Percentiles rank a stretch among this genome's conserved stretches.
These are phyloP conservation scores for Labeo catla DNA, from an alignment of 2,113 vertebrate genomes.

Conservation along the genomic window DNA sequence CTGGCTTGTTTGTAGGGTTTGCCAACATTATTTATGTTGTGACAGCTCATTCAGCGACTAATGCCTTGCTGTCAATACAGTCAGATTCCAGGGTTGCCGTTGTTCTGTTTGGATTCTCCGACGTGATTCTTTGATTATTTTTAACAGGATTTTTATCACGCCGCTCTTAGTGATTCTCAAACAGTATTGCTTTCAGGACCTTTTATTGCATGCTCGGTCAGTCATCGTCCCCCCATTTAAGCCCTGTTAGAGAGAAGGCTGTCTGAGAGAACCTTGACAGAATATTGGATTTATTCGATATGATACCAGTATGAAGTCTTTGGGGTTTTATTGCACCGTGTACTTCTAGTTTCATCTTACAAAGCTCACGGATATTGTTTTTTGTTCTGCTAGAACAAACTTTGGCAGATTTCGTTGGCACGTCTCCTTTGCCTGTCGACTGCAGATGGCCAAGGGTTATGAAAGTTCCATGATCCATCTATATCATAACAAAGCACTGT, in stretches of 20 bases:
- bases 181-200: conserved; percentile 31
- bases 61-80: not conserved
- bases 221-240: not conserved
- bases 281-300: conserved; percentile 42
- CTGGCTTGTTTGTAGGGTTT: conserved; percentile 18
- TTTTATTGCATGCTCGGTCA: conserved; percentile 24
- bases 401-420: not conserved
- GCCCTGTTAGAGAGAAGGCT: not conserved
- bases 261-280: conserved; percentile 17
- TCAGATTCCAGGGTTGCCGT: not conserved
- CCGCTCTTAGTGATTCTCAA: not conserved
- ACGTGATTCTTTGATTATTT: conserved; percentile 22
- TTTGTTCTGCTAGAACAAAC: conserved; percentile 24
- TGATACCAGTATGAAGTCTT: conserved; percentile 23
- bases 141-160: conserved; percentile 34
- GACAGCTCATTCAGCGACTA: not conserved
- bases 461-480: not conserved
- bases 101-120: not conserved
- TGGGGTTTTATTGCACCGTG: not conserved
- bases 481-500: not conserved
- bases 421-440: not conserved
- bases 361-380: conserved; percentile 24
- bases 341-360: conserved; percentile 22
- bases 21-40: conserved; percentile 34
- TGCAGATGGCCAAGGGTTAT: conserved; percentile 1